Percentiles rank a stretch among this genome's conserved stretches.
phyloP scores from a whole-genome alignment of 2,797 vertebrate genomes.

The Hoplostethus mediterraneus region DNA sequence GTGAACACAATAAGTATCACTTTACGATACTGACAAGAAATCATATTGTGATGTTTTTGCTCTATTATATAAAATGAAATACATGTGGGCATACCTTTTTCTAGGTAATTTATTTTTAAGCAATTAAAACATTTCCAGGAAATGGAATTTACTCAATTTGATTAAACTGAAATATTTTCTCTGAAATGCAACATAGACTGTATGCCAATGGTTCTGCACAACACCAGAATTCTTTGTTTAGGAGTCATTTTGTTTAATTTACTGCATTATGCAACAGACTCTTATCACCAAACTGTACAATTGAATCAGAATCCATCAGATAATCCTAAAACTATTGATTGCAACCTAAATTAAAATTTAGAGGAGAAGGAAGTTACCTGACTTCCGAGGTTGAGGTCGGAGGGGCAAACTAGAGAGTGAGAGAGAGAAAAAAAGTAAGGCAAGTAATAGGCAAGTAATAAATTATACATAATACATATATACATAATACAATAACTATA shows the following conservation, averaged over 20 bases:
- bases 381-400: slow-evolving; percentile 85
- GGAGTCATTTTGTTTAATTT: too few relatives aligned
- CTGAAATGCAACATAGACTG: too few relatives aligned
- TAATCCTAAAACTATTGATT: neutral
- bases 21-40: neutral
- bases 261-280: too few relatives aligned
- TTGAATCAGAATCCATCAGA: neutral
- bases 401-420: slow-evolving; percentile 79
- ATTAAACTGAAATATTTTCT: too few relatives aligned
- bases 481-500: neutral
- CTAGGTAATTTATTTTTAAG: too few relatives aligned
- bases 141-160: too few relatives aligned
- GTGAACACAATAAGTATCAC: slow-evolving; percentile 8
- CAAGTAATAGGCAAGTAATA: neutral
- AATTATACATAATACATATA: neutral
- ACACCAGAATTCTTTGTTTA: too few relatives aligned
- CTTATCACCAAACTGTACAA: too few relatives aligned
- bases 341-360: neutral
- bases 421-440: slow-evolving; percentile 38
- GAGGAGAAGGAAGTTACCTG: slow-evolving; percentile 84
- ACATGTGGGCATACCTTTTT: too few relatives aligned
- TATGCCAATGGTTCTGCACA: too few relatives aligned
- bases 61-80: too few relatives aligned
- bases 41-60: neutral
- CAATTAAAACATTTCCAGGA: too few relatives aligned